A percentile compares a stretch with the other conserved stretches of the same genome.
These are phyloP conservation scores for Alouatta caraya DNA, from an alignment of 2,797 vertebrate species.

Conservation along the genomic window DNA sequence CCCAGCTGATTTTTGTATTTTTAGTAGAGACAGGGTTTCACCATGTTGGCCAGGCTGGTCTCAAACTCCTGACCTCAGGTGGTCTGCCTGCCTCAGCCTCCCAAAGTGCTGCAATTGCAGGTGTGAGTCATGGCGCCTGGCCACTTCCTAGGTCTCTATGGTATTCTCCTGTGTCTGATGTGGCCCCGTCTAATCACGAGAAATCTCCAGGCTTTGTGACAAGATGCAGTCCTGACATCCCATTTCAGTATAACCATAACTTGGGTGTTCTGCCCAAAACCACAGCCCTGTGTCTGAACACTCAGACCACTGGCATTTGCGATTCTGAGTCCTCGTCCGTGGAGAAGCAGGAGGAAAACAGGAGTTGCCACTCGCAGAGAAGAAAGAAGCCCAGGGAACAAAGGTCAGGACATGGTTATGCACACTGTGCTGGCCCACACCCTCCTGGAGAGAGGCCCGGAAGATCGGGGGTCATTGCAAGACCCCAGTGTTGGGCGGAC, in stretches of 20 bases:
- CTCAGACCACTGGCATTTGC: fast-evolving
- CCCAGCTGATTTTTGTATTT: neutral
- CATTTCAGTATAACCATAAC: fast-evolving
- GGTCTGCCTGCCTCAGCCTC: neutral
- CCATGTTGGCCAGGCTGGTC: neutral
- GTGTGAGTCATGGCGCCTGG: fast-evolving
- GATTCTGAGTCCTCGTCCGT: too few species aligned
- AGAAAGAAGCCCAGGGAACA: neutral
- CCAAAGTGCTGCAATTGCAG: neutral
- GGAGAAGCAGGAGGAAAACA: neutral
- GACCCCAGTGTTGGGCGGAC: fast-evolving
- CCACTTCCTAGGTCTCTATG: fast-evolving
- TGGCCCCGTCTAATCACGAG: fast-evolving
- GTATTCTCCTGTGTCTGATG: too few species aligned
- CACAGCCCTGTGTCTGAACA: neutral
- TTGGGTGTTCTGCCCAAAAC: neutral
- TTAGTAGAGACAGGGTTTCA: neutral
- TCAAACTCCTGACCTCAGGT: neutral
- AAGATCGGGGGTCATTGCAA: neutral
- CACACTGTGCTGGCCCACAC: neutral
- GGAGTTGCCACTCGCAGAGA: fast-evolving
- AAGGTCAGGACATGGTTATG: neutral
- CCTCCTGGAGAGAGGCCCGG: neutral
- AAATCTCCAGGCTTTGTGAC: neutral
- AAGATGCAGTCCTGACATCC: neutral